Evolutionary conservation across 2,888 invertebrate species (phyloP).

Genomic region (Taenaris catops): DNA sequence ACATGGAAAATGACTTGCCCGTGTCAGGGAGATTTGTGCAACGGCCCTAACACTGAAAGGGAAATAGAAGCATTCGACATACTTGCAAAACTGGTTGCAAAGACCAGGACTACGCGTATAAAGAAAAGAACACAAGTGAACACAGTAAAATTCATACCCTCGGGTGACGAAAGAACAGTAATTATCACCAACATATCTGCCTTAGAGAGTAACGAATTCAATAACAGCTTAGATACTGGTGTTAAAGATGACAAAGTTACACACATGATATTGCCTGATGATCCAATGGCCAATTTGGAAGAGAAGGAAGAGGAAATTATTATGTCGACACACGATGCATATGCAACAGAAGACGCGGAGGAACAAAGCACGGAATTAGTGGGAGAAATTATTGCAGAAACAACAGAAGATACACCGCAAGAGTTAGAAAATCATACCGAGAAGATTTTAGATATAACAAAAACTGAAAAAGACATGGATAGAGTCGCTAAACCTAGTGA

Average conservation of each 20-base stretch:
- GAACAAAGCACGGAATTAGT: constrained; percentile 7
- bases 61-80: constrained; percentile 52
- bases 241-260: constrained; percentile 21
- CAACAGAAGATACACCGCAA: constrained; percentile 1
- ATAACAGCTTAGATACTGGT: constrained; percentile 11
- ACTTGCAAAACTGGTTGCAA: constrained; percentile 30
- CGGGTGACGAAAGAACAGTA: constrained; percentile 20
- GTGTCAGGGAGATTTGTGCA: constrained; percentile 63
- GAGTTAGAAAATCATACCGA: constrained; percentile 4
- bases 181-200: constrained; percentile 29
- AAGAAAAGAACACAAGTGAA: constrained; percentile 27
- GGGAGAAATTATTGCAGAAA: constrained; percentile 1
- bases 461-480: constrained; percentile 7
- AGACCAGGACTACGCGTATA: constrained; percentile 27
- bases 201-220: constrained; percentile 19
- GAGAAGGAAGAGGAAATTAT: constrained; percentile 8
- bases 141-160: constrained; percentile 19
- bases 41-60: constrained; percentile 53
- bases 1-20: constrained; percentile 67
- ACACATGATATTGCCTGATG: constrained; percentile 19
- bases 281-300: constrained; percentile 4
- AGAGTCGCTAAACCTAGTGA: constrained; percentile 31
- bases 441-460: background rate
- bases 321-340: constrained; percentile 17
- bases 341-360: constrained; percentile 8